phyloP scores from a whole-genome alignment of 2,888 invertebrate genomes.

The Tachina lurida region DNA sequence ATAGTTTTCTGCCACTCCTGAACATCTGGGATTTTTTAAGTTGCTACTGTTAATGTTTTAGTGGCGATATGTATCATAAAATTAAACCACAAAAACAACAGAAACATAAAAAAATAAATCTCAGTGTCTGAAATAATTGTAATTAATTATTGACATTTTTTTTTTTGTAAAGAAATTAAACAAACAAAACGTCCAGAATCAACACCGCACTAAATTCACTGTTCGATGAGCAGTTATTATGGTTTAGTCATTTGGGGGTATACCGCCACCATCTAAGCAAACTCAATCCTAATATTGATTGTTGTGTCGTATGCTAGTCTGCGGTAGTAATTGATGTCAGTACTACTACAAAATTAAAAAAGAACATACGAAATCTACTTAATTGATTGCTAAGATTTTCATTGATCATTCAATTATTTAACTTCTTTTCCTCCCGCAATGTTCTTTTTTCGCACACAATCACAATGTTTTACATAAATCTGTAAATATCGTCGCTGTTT shows the following conservation, averaged over 20 bases:
- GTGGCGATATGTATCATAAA: neutral
- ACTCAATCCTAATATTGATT: constrained; percentile 38
- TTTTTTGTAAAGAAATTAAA: constrained; percentile 5
- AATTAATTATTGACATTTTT: constrained; percentile 78
- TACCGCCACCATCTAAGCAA: constrained; percentile 36
- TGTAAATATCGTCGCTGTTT: too few species aligned
- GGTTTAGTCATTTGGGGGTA: constrained; percentile 54
- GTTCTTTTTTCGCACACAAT: neutral
- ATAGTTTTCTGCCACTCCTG: too few species aligned
- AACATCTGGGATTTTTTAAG: too few species aligned
- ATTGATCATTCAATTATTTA: constrained; percentile 53
- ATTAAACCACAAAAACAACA: neutral
- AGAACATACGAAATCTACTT: constrained; percentile 31
- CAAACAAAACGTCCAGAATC: constrained; percentile 6
- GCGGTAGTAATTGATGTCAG: constrained; percentile 54
- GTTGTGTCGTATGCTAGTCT: constrained; percentile 58
- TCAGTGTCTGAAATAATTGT: constrained; percentile 76
- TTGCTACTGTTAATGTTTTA: too few species aligned
- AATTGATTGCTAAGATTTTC: constrained; percentile 59
- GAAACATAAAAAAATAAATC: constrained; percentile 73
- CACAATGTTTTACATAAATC: constrained; percentile 27
- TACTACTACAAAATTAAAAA: constrained; percentile 46
- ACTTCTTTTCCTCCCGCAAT: neutral
- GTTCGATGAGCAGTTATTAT: constrained; percentile 21
- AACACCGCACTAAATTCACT: constrained; percentile 39